These are phyloP conservation scores for Macropus fuliginosus DNA, from an alignment of 2,797 vertebrate genomes.

Conservation along the genomic window DNA sequence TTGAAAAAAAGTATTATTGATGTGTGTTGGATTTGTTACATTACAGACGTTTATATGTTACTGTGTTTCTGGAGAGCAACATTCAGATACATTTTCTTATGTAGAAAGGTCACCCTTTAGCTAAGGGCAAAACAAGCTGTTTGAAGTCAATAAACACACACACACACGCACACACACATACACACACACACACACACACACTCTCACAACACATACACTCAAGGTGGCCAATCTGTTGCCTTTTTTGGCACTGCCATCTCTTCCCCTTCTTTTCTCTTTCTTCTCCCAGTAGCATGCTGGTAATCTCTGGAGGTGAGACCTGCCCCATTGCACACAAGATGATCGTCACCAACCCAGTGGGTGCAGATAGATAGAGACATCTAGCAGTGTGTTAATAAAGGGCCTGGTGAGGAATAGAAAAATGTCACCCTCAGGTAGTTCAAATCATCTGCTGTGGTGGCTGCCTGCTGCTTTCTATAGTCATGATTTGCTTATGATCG, in stretches of 20 bases:
- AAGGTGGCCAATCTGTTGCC: neutral
- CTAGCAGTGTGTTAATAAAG: conserved; percentile 2
- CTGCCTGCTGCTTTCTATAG: neutral
- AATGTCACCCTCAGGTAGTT: neutral
- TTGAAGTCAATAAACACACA: neutral
- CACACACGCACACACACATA: fast-evolving
- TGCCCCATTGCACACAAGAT: neutral
- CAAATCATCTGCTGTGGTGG: neutral
- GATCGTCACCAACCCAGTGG: neutral
- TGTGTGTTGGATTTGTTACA: neutral
- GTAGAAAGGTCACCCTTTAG: neutral
- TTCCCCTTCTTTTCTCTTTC: neutral
- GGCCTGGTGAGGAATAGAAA: neutral
- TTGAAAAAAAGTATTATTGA: neutral
- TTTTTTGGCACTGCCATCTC: neutral
- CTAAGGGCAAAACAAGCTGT: neutral
- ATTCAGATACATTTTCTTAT: neutral
- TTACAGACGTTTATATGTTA: neutral
- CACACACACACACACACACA: neutral
- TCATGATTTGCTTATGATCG: neutral
- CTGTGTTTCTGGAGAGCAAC: neutral
- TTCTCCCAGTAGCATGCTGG: neutral
- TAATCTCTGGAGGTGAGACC: neutral
- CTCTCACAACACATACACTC: fast-evolving
- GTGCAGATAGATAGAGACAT: neutral